These are phyloP conservation scores for Apomyelois bistriatella DNA, from an alignment of 2,888 invertebrate genomes.

Conservation along the genomic window DNA sequence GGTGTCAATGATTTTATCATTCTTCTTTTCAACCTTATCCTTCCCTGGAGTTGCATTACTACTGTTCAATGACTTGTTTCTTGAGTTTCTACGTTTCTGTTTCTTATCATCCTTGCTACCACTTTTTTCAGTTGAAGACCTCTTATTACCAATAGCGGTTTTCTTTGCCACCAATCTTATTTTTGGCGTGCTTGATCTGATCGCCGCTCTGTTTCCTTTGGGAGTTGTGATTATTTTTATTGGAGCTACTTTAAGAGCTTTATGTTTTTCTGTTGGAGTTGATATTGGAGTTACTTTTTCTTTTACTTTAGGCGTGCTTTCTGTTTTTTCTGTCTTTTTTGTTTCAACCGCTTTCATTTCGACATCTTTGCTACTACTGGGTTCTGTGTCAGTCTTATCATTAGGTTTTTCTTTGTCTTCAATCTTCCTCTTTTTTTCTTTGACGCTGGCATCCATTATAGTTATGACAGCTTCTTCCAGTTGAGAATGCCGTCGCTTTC, in stretches of 20 bases:
- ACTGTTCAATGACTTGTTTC: conserved; percentile 39
- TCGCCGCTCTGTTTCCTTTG: conserved; percentile 31
- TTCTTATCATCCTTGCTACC: conserved; percentile 32
- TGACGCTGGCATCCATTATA: conserved; percentile 36
- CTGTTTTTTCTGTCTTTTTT: conserved; percentile 21
- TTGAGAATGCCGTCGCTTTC: conserved; percentile 61
- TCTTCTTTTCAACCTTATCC: conserved; percentile 16
- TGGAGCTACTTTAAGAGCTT: conserved; percentile 33
- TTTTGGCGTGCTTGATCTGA: conserved; percentile 29
- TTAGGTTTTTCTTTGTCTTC: conserved; percentile 22
- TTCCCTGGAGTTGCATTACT: conserved; percentile 25
- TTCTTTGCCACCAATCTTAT: conserved; percentile 14
- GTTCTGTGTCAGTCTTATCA: conserved; percentile 23
- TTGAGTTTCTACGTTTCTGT: conserved; percentile 43
- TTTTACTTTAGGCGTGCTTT: conserved; percentile 12
- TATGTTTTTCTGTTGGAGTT: conserved; percentile 29
- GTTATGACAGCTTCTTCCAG: conserved; percentile 54
- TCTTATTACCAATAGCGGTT: conserved; percentile 11
- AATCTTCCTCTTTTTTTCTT: conserved; percentile 42
- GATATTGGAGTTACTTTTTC: conserved; percentile 12
- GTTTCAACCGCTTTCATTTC: conserved; percentile 16
- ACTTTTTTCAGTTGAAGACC: conserved; percentile 26
- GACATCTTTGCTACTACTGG: conserved; percentile 25
- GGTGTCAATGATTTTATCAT: conserved; percentile 26
- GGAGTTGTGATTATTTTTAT: conserved; percentile 41